Evolutionary conservation across 2,797 vertebrate species (phyloP), one percentile per base, ranked within the genome.

Genomic region (Perodicticus potto): DNA sequence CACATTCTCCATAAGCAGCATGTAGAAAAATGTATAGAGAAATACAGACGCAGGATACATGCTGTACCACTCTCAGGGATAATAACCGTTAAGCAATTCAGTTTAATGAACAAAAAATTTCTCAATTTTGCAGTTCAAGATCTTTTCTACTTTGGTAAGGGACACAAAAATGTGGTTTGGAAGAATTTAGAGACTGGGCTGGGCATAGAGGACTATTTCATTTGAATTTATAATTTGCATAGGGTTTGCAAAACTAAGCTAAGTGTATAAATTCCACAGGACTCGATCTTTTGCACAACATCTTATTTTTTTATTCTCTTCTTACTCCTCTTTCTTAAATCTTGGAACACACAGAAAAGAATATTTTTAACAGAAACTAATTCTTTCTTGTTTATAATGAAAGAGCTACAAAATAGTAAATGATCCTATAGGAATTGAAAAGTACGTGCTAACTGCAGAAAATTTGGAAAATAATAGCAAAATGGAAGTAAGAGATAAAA

Each of bases 1-100:
- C 78, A 77, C 81, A 76, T 94, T 98, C 97, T 97, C 97, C 96
- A 94, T 81, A 97, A 97, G 98, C 97, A 97, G 91, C 72, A 85
- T 9, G 34, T 96, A 94, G 95, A 97, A 98, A 98, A 98, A 97
- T 91, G 82, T 86, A 90, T 95, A 76, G 88, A 61, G 14, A 80
- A 96, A 95, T 96, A 86, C 70, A 67, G 89, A 91, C 94, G 81
- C 94, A 97, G 92, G 96, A 97, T 86, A 97, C 93, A 96, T 10
- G 89, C 84, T 43, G 72, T 80, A 91, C 86, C 17, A 9, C 37
- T 74, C 76, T 29, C 16, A 7, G 5, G n/a, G 49, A 86, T 29
- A 40, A 84, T 67, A 43, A 73, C 80, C 32, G 8, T 53, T 82
- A 88, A 59, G 4, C 17, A 49, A 29, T 72, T 96, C 23, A 25